Base-by-base conservation (phyloP, 1,140 invertebrate species). In the Hyles vespertilio region DNA sequence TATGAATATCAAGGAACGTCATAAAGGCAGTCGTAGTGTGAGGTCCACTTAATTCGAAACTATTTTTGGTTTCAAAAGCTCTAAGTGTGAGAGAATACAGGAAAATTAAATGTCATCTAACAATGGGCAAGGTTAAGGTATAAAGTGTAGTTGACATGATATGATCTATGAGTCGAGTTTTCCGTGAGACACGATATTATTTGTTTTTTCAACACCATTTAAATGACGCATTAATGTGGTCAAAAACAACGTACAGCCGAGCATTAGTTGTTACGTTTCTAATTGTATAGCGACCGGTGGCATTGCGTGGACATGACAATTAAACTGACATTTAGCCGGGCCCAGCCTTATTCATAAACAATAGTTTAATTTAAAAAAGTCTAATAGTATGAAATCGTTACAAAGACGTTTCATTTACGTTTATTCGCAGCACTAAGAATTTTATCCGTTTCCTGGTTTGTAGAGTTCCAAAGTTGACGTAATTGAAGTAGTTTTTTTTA, bases 131-230 rank as follows among this genome's bases (percentile, higher is more conserved):
- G 46, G 61, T 40, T 40, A 58, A 79, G 83, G 83, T 75, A 72
- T 77, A 79, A 83, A 76, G 70, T 70, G 70, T 66, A 67, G 72
- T 84, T 78, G 79, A 82, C 74, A 78, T 72, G 79, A 87, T 82
- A 84, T 68, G 67, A 84, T 83, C 74, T 74, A 51, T 51, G 65
- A 74, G 66, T 69, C 68, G 56, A 58, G 66, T 58, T 58, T 78
- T 79, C 73, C 78, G 83, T 84, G 79, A 76, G 78, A 70, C 71
- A 70, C 61, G 70, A 74, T 78, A 84, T 85, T 75, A 74, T 78
- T 62, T 53, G 36, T 81, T 83, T 85, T 84, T 85, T 87, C 81
- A 79, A 84, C 84, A 82, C 75, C 73, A 84, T 81, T 85, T 87
- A 82, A 71, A 72, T 75, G 76, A 83, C 71, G 72, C 65, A 72